A percentile compares a stretch with the other conserved stretches of the same genome.
Conservation (phyloP, 2,113 vertebrate species). For the Ptyas mucosa region DNA sequence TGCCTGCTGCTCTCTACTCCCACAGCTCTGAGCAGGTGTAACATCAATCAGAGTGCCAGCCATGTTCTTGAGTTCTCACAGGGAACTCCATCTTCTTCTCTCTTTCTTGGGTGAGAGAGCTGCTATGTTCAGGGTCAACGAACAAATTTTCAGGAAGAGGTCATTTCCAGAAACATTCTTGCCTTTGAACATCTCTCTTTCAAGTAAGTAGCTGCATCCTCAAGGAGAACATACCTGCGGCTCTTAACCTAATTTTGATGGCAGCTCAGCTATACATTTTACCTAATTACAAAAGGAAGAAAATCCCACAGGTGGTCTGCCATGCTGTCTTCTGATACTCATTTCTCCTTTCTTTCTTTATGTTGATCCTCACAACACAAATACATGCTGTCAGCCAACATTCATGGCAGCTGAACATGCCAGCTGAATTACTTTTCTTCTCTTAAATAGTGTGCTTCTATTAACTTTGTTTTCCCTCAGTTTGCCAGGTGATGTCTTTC, state of each 20-base stretch:
- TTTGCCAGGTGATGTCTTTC: background rate
- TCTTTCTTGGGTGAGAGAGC: background rate
- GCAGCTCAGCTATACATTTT: background rate
- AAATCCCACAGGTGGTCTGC: background rate
- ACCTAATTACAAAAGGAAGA: background rate
- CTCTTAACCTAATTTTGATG: accelerated
- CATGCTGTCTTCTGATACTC: background rate
- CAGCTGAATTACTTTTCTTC: background rate
- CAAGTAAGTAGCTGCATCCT: constrained; percentile 15
- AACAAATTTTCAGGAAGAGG: constrained; percentile 21
- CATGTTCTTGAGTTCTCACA: constrained; percentile 16
- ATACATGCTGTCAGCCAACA: background rate
- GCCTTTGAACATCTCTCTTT: constrained; percentile 34
- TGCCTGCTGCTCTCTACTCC: constrained; percentile 38
- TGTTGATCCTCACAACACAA: background rate
- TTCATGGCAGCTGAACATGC: background rate
- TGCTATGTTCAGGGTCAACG: constrained; percentile 56
- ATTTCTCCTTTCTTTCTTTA: background rate
- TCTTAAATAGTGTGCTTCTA: background rate
- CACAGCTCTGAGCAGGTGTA: constrained; percentile 46
- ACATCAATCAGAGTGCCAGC: constrained; percentile 40
- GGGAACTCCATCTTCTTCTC: background rate
- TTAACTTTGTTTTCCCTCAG: background rate
- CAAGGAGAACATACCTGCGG: constrained; percentile 30
- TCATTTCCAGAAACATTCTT: constrained; percentile 46